Percentiles rank a stretch among this genome's conserved stretches.
These are phyloP conservation scores for Phengaris arion DNA, from an alignment of 2,888 invertebrate genomes.

Conservation along the genomic window DNA sequence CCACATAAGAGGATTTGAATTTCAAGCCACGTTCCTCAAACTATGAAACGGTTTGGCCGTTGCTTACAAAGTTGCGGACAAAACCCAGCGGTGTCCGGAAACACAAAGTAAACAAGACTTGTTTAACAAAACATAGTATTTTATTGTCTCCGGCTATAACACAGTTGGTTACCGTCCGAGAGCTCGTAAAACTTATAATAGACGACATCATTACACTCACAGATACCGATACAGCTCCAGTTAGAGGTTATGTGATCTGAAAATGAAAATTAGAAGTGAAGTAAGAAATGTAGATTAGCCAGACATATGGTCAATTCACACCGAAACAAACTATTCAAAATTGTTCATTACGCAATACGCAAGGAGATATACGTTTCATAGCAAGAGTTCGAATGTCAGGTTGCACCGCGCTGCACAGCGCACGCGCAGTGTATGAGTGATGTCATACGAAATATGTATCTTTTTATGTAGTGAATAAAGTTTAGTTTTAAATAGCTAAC, in stretches of 20 bases:
- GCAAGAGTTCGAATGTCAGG: too few relatives aligned
- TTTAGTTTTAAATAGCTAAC: too few relatives aligned
- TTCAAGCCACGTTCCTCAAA: neutral
- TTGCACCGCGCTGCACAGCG: too few relatives aligned
- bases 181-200: conserved; percentile 68
- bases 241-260: neutral
- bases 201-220: conserved; percentile 38
- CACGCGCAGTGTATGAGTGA: too few relatives aligned
- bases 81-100: conserved; percentile 52
- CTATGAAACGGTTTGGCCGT: neutral
- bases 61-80: conserved; percentile 13
- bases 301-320: too few relatives aligned
- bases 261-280: neutral
- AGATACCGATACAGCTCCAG: conserved; percentile 4
- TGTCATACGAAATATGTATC: too few relatives aligned
- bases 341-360: too few relatives aligned
- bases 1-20: neutral
- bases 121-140: conserved; percentile 41
- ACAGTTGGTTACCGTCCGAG: conserved; percentile 61
- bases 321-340: too few relatives aligned
- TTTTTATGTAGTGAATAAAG: too few relatives aligned
- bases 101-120: conserved; percentile 63
- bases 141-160: conserved; percentile 64
- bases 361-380: too few relatives aligned
- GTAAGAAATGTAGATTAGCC: too few relatives aligned